Evolutionary conservation across 2,113 vertebrate genomes (phyloP).

Genomic region (Nettapus auritus): DNA sequence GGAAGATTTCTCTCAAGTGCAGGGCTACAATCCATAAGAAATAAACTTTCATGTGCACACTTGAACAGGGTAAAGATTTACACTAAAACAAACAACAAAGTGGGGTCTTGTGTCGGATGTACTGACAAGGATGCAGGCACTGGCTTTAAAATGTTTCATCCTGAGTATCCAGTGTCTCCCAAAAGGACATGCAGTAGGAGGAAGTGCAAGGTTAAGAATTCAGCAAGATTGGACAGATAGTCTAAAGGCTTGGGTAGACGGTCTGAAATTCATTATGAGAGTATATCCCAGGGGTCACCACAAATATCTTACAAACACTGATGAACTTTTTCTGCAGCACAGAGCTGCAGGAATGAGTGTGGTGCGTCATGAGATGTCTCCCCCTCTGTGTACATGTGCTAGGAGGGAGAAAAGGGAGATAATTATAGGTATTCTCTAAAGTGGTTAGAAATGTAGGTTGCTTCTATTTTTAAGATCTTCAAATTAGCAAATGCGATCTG

Average conservation of each 20-base stretch:
- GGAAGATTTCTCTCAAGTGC: background rate
- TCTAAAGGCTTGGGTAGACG: conserved; percentile 48
- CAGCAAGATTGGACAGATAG: conserved; percentile 78
- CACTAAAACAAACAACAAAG: conserved; percentile 71
- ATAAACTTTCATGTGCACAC: conserved; percentile 74
- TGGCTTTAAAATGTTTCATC: conserved; percentile 74
- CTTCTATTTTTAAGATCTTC: background rate
- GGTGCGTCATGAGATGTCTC: background rate
- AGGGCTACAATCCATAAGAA: background rate
- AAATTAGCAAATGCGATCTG: background rate
- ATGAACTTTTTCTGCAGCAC: conserved; percentile 50
- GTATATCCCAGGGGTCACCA: conserved; percentile 61
- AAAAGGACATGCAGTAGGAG: conserved; percentile 75
- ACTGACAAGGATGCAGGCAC: conserved; percentile 62
- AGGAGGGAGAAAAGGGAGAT: background rate
- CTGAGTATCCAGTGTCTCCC: conserved; percentile 79
- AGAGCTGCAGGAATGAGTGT: conserved; percentile 42
- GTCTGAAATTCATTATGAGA: conserved; percentile 80
- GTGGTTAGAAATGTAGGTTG: background rate
- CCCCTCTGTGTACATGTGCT: fast-evolving
- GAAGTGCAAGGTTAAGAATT: conserved; percentile 82
- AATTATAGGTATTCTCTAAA: background rate
- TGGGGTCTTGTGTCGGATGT: conserved; percentile 47
- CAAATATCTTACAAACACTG: conserved; percentile 65
- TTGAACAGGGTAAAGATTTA: conserved; percentile 63